phyloP scores from a whole-genome alignment of 2,113 vertebrate species.

The Amblyopsis rosae region DNA sequence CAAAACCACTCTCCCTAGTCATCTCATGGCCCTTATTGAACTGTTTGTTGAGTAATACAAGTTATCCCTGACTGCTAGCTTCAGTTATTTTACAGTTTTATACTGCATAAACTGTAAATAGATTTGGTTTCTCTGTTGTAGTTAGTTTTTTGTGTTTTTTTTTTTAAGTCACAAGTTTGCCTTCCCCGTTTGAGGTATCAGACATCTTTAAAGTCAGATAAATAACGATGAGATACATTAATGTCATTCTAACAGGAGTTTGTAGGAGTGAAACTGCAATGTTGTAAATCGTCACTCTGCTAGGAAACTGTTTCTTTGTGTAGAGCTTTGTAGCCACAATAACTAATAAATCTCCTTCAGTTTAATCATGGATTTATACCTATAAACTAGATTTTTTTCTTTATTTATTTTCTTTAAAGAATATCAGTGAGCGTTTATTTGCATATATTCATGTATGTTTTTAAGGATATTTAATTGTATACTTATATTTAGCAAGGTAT shows the following conservation, averaged over 20 bases:
- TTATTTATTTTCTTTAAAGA: no score
- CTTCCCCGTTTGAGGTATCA: conserved; percentile 35
- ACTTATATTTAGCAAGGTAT: no score
- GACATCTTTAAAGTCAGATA: conserved; percentile 37
- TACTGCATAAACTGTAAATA: neutral
- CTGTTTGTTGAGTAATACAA: neutral
- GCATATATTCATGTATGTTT: neutral
- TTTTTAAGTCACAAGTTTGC: neutral
- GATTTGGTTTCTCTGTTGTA: neutral
- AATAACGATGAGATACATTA: conserved; percentile 37
- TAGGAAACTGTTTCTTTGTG: no score
- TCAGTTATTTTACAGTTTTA: conserved; percentile 1
- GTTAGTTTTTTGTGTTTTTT: neutral
- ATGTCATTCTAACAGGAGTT: conserved; percentile 45
- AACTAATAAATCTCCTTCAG: no score
- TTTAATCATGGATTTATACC: no score
- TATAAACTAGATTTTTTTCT: no score
- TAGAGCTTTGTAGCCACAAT: no score
- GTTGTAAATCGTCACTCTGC: conserved; percentile 1
- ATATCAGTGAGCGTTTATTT: no score
- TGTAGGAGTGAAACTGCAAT: conserved; percentile 42
- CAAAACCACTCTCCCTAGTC: neutral
- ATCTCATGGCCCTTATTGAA: conserved; percentile 28
- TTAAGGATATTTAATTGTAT: neutral
- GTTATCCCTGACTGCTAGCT: conserved; percentile 5